Conservation (phyloP, 64 coral and sea anemone species). For the Porites lutea region DNA sequence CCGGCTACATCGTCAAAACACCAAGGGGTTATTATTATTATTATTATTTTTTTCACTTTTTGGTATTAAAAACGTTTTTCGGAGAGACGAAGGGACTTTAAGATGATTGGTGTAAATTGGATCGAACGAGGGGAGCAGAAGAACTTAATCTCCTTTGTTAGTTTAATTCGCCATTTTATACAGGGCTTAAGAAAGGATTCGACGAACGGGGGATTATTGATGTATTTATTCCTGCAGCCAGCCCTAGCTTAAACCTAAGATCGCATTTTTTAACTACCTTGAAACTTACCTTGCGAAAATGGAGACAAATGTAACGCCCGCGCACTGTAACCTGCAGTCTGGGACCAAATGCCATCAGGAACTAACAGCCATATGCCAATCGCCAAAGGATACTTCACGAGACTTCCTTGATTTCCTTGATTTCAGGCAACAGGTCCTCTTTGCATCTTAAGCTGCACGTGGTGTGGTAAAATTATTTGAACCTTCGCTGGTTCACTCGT, state of each 20-base stretch:
- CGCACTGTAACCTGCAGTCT: no score
- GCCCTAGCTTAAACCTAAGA: neutral
- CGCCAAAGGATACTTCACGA: neutral
- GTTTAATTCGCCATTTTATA: slow-evolving; percentile 62
- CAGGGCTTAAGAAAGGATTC: slow-evolving; percentile 60
- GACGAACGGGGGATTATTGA: slow-evolving; percentile 61
- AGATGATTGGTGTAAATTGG: neutral
- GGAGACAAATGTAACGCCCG: no score
- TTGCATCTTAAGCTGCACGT: slow-evolving; percentile 23
- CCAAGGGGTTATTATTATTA: neutral
- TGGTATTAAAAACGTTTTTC: slow-evolving; percentile 12
- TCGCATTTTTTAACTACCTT: neutral
- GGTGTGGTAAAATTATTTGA: slow-evolving; percentile 29
- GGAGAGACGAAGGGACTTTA: slow-evolving; percentile 37
- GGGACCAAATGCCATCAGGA: no score
- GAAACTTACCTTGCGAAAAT: no score
- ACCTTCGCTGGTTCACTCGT: slow-evolving; percentile 41
- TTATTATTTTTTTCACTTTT: neutral
- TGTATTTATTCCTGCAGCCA: slow-evolving; percentile 44
- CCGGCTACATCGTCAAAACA: neutral
- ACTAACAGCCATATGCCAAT: no score
- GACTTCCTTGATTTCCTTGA: slow-evolving; percentile 27
- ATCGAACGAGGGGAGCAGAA: neutral
- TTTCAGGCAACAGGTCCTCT: slow-evolving; percentile 8
- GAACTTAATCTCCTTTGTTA: slow-evolving; percentile 58